These are phyloP conservation scores for Rhabdomys dilectus DNA, from an alignment of 2,113 vertebrate species.

Conservation along the genomic window DNA sequence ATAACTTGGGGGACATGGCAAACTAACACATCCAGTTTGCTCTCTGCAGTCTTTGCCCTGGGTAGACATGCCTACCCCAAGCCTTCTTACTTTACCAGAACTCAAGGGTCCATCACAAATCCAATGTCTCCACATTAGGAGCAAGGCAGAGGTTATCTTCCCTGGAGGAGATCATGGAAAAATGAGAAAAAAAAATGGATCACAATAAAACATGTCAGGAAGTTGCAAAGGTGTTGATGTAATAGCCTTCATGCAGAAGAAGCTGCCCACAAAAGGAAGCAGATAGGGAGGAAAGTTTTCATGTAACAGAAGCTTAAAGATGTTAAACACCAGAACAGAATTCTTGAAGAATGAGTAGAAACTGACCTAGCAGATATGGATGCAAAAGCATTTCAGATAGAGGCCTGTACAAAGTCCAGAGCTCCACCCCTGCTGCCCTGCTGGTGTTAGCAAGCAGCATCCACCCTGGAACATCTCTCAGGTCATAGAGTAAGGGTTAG, in stretches of 20 bases:
- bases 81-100: not conserved
- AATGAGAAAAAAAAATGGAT: not conserved
- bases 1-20: not conserved
- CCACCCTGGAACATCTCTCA: not conserved
- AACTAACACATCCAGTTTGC: not conserved
- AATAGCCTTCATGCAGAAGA: not conserved
- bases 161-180: not conserved
- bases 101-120: not conserved
- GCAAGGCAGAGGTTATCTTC: slow-evolving; percentile 4
- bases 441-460: not conserved
- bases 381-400: not conserved
- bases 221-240: not conserved
- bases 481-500: not conserved
- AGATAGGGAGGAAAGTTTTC: not conserved
- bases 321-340: not conserved
- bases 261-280: not conserved
- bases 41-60: not conserved
- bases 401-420: not conserved
- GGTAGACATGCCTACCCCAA: fast-evolving
- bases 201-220: not conserved
- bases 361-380: not conserved
- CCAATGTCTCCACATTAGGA: not conserved
- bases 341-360: slow-evolving; percentile 13
- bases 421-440: not conserved
- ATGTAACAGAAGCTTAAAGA: not conserved